These are phyloP conservation scores for Lytechinus pictus DNA, from an alignment of 35 echinoderm and acorn worm genomes.

Conservation along the genomic window DNA sequence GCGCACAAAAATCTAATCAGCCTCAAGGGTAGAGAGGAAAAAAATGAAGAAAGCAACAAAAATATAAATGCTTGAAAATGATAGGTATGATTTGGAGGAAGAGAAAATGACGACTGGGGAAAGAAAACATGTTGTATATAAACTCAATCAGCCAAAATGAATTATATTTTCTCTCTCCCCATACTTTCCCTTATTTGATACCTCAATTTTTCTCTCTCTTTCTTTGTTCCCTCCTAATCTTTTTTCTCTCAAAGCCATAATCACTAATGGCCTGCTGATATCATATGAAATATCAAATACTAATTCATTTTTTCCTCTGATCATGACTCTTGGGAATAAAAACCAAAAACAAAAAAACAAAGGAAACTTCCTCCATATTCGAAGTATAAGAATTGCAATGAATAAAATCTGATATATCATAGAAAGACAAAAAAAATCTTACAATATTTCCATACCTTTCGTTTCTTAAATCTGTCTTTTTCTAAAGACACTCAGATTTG, in stretches of 20 bases:
- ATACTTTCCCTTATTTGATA: too few relatives aligned
- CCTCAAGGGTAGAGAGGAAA: not conserved
- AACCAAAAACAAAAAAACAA: too few relatives aligned
- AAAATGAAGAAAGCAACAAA: not conserved
- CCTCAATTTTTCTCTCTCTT: not conserved
- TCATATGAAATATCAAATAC: not conserved
- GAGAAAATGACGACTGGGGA: not conserved
- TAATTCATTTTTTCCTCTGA: not conserved
- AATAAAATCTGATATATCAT: not conserved
- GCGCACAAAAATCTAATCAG: not conserved
- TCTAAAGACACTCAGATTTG: not conserved
- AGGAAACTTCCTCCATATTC: not conserved
- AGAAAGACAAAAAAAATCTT: not conserved
- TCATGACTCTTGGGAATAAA: not conserved
- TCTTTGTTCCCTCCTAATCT: not conserved
- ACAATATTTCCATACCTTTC: not conserved
- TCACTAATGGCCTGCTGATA: not conserved
- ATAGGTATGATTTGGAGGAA: not conserved
- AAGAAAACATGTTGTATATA: not conserved
- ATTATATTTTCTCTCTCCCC: not conserved
- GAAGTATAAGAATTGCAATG: not conserved
- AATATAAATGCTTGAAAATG: not conserved
- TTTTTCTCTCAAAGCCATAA: not conserved
- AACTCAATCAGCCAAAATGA: not conserved
- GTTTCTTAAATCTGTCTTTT: not conserved